Base-by-base conservation (phyloP, 2,888 invertebrate species). In the Muscina levida region DNA sequence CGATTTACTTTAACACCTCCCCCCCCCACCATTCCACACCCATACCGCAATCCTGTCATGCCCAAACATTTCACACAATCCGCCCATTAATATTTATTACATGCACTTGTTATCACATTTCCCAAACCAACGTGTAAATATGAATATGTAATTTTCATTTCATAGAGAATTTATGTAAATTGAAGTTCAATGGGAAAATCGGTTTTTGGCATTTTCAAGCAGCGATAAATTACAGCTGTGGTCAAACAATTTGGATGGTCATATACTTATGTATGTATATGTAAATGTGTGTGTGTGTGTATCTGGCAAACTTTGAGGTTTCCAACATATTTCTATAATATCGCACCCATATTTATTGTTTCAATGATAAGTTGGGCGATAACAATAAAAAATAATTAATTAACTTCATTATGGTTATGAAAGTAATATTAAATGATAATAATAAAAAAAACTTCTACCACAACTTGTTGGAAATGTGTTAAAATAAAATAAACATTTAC, bases 141-240 rank as follows among this genome's bases (percentile, higher is more conserved):
- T 31, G 31, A 31, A 31, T 5, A 31, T 31, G 3, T 31, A 31
- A 31, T 31, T n/a, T 31, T 5, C 31, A 8, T 31, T 31, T 5
- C 3, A 31, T 31, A 31, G 31, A 31, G 8, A 31, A 31, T 31
- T n/a, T 8, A 31, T 31, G 31, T 31, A 5, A 31, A 31, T 31
- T n/a, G n/a, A n/a, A n/a, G 19, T 51, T 17, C 51, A 51, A 8
- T 51, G 51, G 51, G 22, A 51, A 51, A 51, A 51, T 19, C 11
- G 17, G 22, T 51, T 17, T 19, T 51, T 19, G 51, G 19, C 51
- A 51, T 51, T 17, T 17, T 51, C 19, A 51, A 51, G 19, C 17
- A 11, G 51, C 37, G 59, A 59, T 59, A 59, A 59, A 59, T 59
- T 37, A 37, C 59, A 59, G 37, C 39, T 59, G 59, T 19, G 59